Percentiles rank a stretch among this genome's conserved stretches.
These are phyloP conservation scores for Brachionus plicatilis DNA, from an alignment of 1,140 invertebrate species.

Conservation along the genomic window DNA sequence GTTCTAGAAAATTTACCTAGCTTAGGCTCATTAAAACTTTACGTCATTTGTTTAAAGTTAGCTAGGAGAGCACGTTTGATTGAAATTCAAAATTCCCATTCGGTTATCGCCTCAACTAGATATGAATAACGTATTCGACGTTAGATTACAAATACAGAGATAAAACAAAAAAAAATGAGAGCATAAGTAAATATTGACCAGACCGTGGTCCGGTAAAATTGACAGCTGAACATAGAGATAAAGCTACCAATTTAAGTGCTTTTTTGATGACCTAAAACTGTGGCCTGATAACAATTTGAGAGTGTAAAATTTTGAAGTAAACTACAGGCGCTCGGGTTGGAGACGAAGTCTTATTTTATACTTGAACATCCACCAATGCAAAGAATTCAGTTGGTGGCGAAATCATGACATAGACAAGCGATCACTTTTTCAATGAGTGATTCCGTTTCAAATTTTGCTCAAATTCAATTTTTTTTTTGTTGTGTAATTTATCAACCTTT, in stretches of 20 bases:
- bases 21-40: not conserved
- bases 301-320: not conserved
- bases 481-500: not conserved
- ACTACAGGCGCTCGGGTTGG: not conserved
- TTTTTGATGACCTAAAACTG: not conserved
- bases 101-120: not conserved
- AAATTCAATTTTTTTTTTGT: not conserved
- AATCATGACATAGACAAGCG: not conserved
- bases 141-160: not conserved
- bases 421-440: not conserved
- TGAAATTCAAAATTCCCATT: not conserved
- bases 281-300: not conserved
- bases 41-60: not conserved
- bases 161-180: not conserved
- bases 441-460: not conserved
- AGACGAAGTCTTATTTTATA: not conserved
- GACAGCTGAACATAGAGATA: conserved; percentile 8
- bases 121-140: not conserved
- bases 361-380: not conserved
- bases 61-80: not conserved
- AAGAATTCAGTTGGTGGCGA: not conserved
- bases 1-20: not conserved
- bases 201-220: not conserved
- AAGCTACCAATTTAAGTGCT: not conserved
- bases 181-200: conserved; percentile 15